Conservation (phyloP, 1,140 invertebrate genomes). For the Popillia japonica region DNA sequence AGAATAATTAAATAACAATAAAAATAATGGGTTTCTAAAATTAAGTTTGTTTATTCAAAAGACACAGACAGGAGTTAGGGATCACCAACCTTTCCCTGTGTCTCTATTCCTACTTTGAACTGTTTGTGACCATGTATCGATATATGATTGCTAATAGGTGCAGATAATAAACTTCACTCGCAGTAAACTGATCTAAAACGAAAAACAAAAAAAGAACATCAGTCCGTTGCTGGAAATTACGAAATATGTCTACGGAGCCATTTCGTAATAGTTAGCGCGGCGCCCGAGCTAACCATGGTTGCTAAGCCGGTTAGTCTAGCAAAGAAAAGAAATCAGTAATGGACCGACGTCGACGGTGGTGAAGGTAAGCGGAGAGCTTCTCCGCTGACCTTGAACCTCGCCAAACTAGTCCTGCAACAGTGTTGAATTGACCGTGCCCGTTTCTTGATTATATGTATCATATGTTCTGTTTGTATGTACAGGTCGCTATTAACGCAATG, state of each 20-base stretch:
- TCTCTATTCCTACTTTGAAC: neutral
- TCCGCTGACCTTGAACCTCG: conserved; percentile 8
- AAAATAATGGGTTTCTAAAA: no score
- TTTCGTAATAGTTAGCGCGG: conserved; percentile 21
- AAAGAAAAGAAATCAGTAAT: conserved; percentile 29
- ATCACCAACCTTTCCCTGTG: neutral
- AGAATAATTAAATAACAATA: no score
- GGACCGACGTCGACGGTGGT: neutral
- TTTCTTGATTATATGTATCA: neutral
- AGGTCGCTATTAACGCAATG: neutral
- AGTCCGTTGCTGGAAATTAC: conserved; percentile 18
- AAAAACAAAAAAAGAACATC: neutral
- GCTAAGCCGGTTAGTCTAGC: conserved; percentile 25
- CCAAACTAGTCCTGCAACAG: conserved; percentile 28
- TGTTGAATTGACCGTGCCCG: conserved; percentile 14
- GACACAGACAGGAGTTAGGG: no score
- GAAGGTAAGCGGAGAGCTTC: conserved; percentile 23
- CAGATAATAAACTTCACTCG: neutral
- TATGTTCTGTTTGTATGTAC: neutral
- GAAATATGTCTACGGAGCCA: neutral
- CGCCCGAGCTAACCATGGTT: conserved; percentile 12
- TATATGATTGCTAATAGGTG: neutral
- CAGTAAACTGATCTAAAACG: neutral
- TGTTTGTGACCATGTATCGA: neutral
- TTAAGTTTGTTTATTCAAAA: no score